These are phyloP conservation scores for Turritopsis rubra DNA, from an alignment of 30 jellyfish, hydroid and myxozoan species.

Conservation along the genomic window DNA sequence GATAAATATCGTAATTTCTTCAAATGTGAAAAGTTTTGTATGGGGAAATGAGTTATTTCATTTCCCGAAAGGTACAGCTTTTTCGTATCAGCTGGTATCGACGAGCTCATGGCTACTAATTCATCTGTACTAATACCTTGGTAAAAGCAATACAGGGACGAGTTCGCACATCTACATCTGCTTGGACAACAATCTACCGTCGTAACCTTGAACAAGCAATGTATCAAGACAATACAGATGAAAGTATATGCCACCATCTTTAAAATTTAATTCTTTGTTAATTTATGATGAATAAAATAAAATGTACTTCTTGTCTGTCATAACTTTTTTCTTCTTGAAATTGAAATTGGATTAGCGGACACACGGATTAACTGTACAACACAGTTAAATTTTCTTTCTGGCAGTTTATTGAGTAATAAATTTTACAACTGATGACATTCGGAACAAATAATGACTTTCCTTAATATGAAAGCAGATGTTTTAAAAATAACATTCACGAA, in stretches of 20 bases:
- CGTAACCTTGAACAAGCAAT: background rate
- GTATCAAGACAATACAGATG: background rate
- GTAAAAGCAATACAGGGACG: background rate
- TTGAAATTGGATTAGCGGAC: background rate
- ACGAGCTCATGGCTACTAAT: background rate
- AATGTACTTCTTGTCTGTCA: background rate
- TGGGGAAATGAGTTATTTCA: background rate
- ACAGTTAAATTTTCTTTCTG: background rate
- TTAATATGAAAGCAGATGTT: background rate
- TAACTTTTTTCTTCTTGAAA: background rate
- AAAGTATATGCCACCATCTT: background rate
- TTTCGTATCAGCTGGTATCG: background rate
- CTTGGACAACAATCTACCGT: background rate
- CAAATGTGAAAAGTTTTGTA: background rate
- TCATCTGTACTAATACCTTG: background rate
- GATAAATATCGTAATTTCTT: background rate
- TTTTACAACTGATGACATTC: background rate
- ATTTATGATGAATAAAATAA: no score
- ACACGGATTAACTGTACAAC: background rate
- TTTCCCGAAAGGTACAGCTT: slow-evolving; percentile 8
- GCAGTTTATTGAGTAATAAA: background rate
- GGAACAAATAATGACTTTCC: background rate
- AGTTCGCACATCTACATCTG: background rate
- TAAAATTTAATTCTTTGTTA: background rate
- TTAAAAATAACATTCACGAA: background rate